phyloP scores from a whole-genome alignment of 2,113 vertebrate genomes.

The Phrynosoma platyrhinos region DNA sequence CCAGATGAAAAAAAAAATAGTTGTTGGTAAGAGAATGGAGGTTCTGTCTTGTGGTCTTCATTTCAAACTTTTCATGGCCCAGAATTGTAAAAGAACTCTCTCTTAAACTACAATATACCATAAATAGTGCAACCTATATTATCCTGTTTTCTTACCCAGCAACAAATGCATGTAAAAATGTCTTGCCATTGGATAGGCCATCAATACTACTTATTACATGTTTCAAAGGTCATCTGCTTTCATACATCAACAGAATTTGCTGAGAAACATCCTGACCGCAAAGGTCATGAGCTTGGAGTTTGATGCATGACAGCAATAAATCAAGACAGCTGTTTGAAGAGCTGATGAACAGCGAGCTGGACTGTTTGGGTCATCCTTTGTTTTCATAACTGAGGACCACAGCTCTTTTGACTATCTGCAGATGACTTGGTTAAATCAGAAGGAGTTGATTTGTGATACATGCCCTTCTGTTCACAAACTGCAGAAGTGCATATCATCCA shows the following conservation, averaged over 20 bases:
- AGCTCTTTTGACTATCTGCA: not conserved
- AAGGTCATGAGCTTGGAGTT: not conserved
- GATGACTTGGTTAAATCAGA: not conserved
- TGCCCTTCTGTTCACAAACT: not conserved
- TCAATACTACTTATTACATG: not conserved
- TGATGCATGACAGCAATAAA: not conserved
- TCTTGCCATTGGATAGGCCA: not conserved
- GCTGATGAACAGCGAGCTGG: not conserved
- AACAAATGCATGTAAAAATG: slow-evolving; percentile 24
- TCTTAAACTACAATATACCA: not conserved
- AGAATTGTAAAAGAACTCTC: not conserved
- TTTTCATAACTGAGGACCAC: not conserved
- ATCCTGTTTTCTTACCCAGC: not conserved
- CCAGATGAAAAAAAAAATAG: not conserved
- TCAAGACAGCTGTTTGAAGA: not conserved
- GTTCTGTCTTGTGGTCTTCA: not conserved
- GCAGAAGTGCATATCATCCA: not conserved
- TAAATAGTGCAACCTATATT: not conserved
- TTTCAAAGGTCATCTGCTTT: not conserved
- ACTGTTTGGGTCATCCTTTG: not conserved
- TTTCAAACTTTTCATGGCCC: not conserved
- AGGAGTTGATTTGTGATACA: not conserved
- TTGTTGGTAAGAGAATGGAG: not conserved
- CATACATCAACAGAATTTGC: not conserved
- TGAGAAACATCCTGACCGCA: not conserved